Percentiles rank a stretch among this genome's conserved stretches.
Conservation (phyloP, 1,140 invertebrate genomes). For the Drosophila funebris region DNA sequence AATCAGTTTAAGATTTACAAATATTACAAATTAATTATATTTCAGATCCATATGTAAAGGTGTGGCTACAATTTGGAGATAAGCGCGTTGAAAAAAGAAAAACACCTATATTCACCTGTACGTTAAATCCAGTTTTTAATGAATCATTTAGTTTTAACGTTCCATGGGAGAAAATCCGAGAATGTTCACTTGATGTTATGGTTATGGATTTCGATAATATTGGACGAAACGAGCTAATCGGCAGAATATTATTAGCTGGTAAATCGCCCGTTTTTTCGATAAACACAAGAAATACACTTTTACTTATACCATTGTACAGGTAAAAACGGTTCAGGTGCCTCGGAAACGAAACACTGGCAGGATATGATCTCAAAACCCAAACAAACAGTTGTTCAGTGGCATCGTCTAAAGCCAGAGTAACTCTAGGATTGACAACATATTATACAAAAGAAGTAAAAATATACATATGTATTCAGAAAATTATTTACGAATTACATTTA, state of each 20-base stretch:
- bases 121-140: conserved; percentile 96
- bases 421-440: conserved; percentile 4
- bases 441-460: neutral
- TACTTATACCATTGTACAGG: conserved; percentile 84
- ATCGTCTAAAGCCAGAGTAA: conserved; percentile 94
- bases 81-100: conserved; percentile 97
- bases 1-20: neutral
- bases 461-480: conserved; percentile 10
- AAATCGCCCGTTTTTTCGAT: conserved; percentile 12
- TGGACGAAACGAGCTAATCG: conserved; percentile 95
- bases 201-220: conserved; percentile 98
- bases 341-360: conserved; percentile 97
- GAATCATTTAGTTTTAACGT: conserved; percentile 96
- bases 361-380: conserved; percentile 98
- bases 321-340: conserved; percentile 95
- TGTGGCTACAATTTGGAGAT: conserved; percentile 97
- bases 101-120: conserved; percentile 97
- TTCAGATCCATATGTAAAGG: conserved; percentile 97
- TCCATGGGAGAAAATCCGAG: conserved; percentile 96
- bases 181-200: conserved; percentile 95
- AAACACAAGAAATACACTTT: neutral
- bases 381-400: conserved; percentile 96
- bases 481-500: conserved; percentile 8
- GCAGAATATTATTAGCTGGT: conserved; percentile 94
- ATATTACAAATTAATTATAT: neutral